Evolutionary conservation across 2,888 invertebrate species (phyloP).

Genomic region (Drosophila birchii): DNA sequence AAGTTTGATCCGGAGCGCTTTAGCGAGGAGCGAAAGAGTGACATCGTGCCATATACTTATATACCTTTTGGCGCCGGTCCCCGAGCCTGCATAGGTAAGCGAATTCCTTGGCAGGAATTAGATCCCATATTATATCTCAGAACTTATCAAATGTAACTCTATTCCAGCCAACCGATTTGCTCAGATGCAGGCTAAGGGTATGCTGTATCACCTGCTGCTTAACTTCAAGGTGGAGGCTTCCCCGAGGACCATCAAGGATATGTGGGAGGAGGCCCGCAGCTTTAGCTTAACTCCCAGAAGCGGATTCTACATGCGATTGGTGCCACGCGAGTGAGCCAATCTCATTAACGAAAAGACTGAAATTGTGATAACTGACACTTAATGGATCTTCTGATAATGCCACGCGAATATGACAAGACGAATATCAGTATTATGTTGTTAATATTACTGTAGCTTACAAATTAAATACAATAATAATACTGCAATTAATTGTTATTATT

Average conservation of each 20-base stretch:
- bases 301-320: constrained; percentile 76
- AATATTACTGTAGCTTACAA: not conserved
- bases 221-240: constrained; percentile 71
- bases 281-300: constrained; percentile 61
- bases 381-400: not conserved
- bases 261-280: constrained; percentile 59
- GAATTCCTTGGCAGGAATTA: not conserved
- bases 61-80: constrained; percentile 87
- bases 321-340: constrained; percentile 50
- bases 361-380: not conserved
- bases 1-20: constrained; percentile 87
- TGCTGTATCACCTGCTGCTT: constrained; percentile 70
- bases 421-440: constrained; percentile 3
- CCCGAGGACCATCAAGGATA: constrained; percentile 61
- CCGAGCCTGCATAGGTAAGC: constrained; percentile 87
- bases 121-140: not conserved
- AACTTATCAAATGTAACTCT: too few relatives aligned
- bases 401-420: not conserved
- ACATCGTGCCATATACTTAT: constrained; percentile 84
- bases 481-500: not conserved
- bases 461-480: not conserved
- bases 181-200: constrained; percentile 75
- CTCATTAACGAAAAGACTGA: not conserved
- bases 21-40: constrained; percentile 86
- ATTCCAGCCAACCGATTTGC: constrained; percentile 72